These are phyloP conservation scores for Danio choprae DNA, from an alignment of 2,797 vertebrate genomes.

Conservation along the genomic window DNA sequence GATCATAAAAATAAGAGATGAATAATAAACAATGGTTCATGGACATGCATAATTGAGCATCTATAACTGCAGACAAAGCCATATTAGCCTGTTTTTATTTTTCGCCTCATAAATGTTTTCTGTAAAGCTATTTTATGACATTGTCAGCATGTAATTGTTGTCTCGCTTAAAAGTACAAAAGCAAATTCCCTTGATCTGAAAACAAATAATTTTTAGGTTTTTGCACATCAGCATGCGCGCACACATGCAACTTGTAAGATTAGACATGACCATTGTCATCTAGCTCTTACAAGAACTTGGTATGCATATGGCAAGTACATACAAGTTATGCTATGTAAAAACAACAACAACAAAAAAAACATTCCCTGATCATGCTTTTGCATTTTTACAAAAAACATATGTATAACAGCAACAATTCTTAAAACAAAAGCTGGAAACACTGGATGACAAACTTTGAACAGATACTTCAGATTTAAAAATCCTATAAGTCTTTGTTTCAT, in stretches of 20 bases:
- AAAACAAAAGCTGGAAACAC: slow-evolving; percentile 8
- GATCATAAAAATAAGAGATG: slow-evolving; percentile 15
- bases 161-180: slow-evolving; percentile 7
- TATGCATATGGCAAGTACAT: background rate
- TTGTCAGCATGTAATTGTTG: slow-evolving; percentile 22
- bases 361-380: background rate
- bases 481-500: background rate
- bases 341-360: background rate
- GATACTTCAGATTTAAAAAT: slow-evolving; percentile 2
- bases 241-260: background rate
- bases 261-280: background rate
- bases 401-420: background rate
- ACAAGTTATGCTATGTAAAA: slow-evolving; percentile 12
- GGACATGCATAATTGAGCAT: slow-evolving; percentile 5
- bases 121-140: background rate
- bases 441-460: too few species aligned
- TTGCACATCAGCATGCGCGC: background rate
- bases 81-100: background rate
- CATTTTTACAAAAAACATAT: background rate
- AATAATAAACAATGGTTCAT: slow-evolving; percentile 20
- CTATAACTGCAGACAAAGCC: background rate
- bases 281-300: background rate
- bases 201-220: background rate
- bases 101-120: background rate
- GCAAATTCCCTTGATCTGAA: background rate